These are phyloP conservation scores for Acanthochromis polyacanthus DNA, from an alignment of 2,113 vertebrate genomes.

Conservation along the genomic window DNA sequence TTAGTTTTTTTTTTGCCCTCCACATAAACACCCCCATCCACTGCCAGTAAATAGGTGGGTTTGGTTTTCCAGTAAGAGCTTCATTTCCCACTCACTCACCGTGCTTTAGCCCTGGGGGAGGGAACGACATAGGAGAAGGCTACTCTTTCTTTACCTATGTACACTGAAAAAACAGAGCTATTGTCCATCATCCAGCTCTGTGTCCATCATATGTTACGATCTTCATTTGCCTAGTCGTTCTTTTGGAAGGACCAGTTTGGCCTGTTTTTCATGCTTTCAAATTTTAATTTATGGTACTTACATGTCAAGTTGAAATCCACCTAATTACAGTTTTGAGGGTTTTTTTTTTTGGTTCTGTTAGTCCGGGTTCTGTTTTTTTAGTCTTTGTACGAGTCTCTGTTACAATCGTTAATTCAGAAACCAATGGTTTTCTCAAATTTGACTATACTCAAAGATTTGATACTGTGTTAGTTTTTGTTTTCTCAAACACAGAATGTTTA, in stretches of 20 bases:
- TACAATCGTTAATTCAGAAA: no score
- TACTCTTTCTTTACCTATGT: slow-evolving; percentile 59
- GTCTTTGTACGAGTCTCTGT: not conserved
- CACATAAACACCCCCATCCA: not conserved
- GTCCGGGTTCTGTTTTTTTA: not conserved
- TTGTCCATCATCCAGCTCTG: slow-evolving; percentile 40
- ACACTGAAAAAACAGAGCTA: slow-evolving; percentile 33
- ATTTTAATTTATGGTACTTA: not conserved
- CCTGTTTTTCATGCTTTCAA: not conserved
- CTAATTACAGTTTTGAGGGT: not conserved
- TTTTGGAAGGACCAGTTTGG: not conserved
- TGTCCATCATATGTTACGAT: slow-evolving; percentile 8
- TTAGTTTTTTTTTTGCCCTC: not conserved
- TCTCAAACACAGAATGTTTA: no score
- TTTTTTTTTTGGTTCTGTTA: not conserved
- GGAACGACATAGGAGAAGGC: slow-evolving; percentile 73
- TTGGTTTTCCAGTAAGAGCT: slow-evolving; percentile 78
- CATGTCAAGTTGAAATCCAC: not conserved
- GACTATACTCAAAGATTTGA: no score
- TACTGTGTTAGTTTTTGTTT: no score
- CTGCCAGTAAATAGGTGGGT: slow-evolving; percentile 76
- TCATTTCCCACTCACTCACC: slow-evolving; percentile 64
- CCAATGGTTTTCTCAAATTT: no score
- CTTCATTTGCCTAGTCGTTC: not conserved
- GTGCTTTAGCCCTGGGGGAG: slow-evolving; percentile 65